Evolutionary conservation across 2,888 invertebrate species (phyloP), one percentile per base, ranked within the genome.

Genomic region (Agrotis clavis): DNA sequence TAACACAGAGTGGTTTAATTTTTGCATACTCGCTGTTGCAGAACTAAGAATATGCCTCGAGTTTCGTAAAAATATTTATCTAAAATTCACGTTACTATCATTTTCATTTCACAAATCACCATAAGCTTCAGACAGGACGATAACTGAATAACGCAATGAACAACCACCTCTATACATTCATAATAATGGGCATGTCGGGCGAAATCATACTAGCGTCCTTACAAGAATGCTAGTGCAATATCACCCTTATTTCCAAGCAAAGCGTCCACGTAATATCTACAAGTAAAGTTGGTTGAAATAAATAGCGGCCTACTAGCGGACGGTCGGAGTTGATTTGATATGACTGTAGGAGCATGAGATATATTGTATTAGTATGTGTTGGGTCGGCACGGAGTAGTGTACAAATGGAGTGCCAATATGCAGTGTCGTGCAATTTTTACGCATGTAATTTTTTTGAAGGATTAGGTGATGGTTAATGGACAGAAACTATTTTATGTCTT

Each of bases 241-340:
- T 77, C 25, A 54, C 63, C 63, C 60, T 75, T 65, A 70, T 41
- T 59, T 59, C 70, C 59, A 79, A 82, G 83, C 81, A 69, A 81
- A 82, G 82, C 75, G 72, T 61, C 54, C 69, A 62, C 67, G 67
- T 54, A 74, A 79, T 74, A 71, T 69, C 67, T 71, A 81, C 77
- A 70, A 74, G 71, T 74, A 61, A 66, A 70, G 25, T 71, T 67
- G 65, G n/a, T 57, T 71, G 57, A 64, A 57, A 67, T 67, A 65
- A 68, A 67, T 68, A 79, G 66, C 70, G 50, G 68, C 77, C 68
- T 81, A 74, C 68, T 81, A 81, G 82, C 81, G 56, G 53, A 68
- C 68, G 74, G 25, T 74, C 56, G 60, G 69, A 63, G 21, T 53
- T 77, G 50, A 81, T 30, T 63, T 48, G 53, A 78, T 7, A 77